Evolutionary conservation across 2,797 vertebrate species (phyloP).

Genomic region (Erpetoichthys calabaricus): DNA sequence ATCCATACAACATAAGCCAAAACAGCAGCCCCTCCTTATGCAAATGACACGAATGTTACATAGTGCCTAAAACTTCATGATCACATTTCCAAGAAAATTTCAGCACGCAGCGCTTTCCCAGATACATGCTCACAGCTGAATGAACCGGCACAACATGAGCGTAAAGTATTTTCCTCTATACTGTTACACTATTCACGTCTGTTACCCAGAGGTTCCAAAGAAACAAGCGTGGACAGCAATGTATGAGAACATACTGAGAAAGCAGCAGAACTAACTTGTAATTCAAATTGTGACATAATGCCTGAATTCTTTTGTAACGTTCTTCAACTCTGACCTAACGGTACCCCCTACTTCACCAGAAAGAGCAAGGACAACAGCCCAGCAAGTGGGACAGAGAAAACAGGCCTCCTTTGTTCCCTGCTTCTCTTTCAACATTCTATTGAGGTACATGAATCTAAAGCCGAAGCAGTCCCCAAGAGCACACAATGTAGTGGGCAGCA

Average conservation of each 20-base stretch:
- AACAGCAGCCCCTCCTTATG: constrained; percentile 26
- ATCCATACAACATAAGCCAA: constrained; percentile 27
- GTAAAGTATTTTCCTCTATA: neutral
- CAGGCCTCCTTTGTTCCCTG: constrained; percentile 84
- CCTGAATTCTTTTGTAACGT: constrained; percentile 62
- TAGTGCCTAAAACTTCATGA: constrained; percentile 32
- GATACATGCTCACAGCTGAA: constrained; percentile 22
- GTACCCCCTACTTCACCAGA: constrained; percentile 54
- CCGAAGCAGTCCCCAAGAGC: constrained; percentile 38
- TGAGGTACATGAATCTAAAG: constrained; percentile 70
- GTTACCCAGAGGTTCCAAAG: constrained; percentile 43
- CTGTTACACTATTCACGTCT: constrained; percentile 32
- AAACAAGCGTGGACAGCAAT: constrained; percentile 35
- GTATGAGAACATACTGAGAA: constrained; percentile 31
- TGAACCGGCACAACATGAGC: constrained; percentile 3
- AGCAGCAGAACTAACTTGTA: constrained; percentile 48
- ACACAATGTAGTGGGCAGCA: constrained; percentile 29
- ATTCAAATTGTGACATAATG: constrained; percentile 58
- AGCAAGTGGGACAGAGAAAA: constrained; percentile 77
- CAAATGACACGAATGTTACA: constrained; percentile 29
- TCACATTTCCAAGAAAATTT: constrained; percentile 31
- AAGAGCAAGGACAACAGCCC: constrained; percentile 77
- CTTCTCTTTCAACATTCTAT: constrained; percentile 65
- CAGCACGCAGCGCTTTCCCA: constrained; percentile 43
- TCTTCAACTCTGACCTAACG: constrained; percentile 63